phyloP scores from a whole-genome alignment of 2,113 vertebrate genomes.

The Oreamnos americanus region DNA sequence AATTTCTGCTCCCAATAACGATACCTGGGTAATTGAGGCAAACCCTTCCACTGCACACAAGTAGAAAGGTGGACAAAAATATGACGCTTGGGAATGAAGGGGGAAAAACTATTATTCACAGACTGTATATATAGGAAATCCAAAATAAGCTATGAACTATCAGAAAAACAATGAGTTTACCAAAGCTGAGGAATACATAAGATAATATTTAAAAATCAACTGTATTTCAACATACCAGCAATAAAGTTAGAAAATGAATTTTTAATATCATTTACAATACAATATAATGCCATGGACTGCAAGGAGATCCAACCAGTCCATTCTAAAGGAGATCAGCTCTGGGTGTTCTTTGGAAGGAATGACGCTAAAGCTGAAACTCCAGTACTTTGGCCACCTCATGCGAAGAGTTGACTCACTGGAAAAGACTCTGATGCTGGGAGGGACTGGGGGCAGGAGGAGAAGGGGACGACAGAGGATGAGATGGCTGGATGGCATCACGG shows the following conservation, averaged over 20 bases:
- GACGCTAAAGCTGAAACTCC: too few relatives aligned
- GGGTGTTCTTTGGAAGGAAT: too few relatives aligned
- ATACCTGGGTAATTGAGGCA: not conserved
- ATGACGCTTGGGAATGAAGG: not conserved
- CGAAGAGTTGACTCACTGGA: too few relatives aligned
- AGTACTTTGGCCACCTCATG: too few relatives aligned
- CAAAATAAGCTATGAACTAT: conserved; percentile 29
- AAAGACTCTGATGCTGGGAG: too few relatives aligned
- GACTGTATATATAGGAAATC: not conserved
- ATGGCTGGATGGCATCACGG: too few relatives aligned
- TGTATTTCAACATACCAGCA: not conserved
- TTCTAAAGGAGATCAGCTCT: too few relatives aligned
- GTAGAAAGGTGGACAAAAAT: conserved; percentile 25
- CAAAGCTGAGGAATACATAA: not conserved
- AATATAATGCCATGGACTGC: too few relatives aligned
- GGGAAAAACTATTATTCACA: not conserved
- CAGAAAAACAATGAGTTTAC: conserved; percentile 34
- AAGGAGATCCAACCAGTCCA: too few relatives aligned
- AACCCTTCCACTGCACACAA: not conserved
- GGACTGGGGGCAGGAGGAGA: too few relatives aligned
- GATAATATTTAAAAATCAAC: not conserved
- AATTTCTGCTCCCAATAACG: conserved; percentile 42
- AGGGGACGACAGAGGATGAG: too few relatives aligned
- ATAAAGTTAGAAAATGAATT: conserved; percentile 17
- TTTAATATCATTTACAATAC: conserved; percentile 2